Percentiles rank a stretch among this genome's conserved stretches.
phyloP scores from a whole-genome alignment of 2,797 vertebrate genomes.

The Psittacula derbiana region DNA sequence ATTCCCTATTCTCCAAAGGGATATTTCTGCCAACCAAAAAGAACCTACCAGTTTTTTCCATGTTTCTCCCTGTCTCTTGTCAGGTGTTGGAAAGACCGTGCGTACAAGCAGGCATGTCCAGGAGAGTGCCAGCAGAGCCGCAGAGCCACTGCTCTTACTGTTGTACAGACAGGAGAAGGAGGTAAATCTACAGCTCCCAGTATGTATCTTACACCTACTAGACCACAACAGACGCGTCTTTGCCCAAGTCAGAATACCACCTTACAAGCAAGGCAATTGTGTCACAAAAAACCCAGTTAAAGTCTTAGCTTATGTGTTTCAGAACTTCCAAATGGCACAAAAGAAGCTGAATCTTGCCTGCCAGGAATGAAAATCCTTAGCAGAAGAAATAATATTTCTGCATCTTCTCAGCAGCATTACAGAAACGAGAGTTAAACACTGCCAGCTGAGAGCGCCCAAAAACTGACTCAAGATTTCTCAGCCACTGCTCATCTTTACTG shows the following conservation, averaged over 20 bases:
- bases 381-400: background rate
- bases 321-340: background rate
- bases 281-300: background rate
- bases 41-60: constrained; percentile 92
- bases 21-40: background rate
- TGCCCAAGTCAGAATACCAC: background rate
- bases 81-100: constrained; percentile 81
- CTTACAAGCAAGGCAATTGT: background rate
- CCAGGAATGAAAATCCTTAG: background rate
- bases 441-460: background rate
- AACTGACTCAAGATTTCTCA: background rate
- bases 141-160: constrained; percentile 92
- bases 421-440: background rate
- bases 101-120: constrained; percentile 92
- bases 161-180: background rate
- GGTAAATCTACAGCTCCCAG: background rate
- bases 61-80: constrained; percentile 86
- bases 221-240: background rate
- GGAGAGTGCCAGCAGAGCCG: constrained; percentile 87
- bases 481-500: background rate
- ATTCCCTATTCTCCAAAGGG: background rate
- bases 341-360: background rate
- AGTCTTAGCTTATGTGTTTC: background rate
- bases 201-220: background rate
- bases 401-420: background rate